Evolutionary conservation across 1,140 invertebrate species (phyloP), one percentile per base, ranked within the genome.

Genomic region (Frieseomelitta varia): DNA sequence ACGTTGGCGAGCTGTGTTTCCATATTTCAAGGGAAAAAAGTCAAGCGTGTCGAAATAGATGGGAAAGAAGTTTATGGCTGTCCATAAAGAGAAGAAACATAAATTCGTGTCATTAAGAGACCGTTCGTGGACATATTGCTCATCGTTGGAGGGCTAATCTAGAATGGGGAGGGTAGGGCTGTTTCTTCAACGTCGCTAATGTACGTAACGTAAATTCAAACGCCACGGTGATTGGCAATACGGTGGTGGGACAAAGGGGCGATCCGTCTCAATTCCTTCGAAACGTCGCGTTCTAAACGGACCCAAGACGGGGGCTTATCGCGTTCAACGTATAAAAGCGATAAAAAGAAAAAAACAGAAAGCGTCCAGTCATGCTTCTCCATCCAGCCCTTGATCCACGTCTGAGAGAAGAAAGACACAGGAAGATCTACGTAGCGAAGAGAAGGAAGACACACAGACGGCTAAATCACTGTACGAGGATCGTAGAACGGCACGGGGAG

Each of bases 231-330:
- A 89, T 89, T 79, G 89, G 85, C 86, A 76, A 85, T 81, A 78
- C 75, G 68, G 21, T 27, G 71, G 51, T 27, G 71, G 51, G 69
- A 83, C 76, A 21, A 34, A 51, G 34, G 61, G 88, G 65, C 81
- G 61, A 88, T 90, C 85, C 82, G 84, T 90, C 87, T 90, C 88
- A 75, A 90, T 88, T 86, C 51, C 47, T 67, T 47, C 17, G 61
- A 68, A 63, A 55, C 10, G n/a, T 11, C 6, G 24, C 53, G 53
- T n/a, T 56, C 58, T 19, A 27, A 69, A 53, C 68, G 47, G 19
- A 55, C n/a, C 8, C 19, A 10, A 58, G 27, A 53, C 39, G 53
- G 0, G 47, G n/a, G 39, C 39, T 79, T 74, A 85, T 56, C 55
- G 51, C 34, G 19, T 0, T 17, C 24, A 21, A 8, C 17, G 39